Conservation (phyloP, 2,113 vertebrate species). For the Lucifuga dentata region DNA sequence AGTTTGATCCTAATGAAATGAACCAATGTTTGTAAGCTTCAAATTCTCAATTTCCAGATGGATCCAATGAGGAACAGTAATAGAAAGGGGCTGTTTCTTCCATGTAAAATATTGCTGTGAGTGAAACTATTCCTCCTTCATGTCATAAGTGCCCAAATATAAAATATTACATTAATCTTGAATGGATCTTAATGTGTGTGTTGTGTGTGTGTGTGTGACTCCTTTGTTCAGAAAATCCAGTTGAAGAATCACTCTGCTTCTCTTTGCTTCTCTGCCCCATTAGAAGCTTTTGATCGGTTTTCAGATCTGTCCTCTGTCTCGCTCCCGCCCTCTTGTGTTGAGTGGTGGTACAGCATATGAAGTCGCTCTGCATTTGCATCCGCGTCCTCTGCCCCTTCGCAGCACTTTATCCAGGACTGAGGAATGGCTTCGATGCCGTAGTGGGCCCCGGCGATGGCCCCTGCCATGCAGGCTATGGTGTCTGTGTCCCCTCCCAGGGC, state of each 20-base stretch:
- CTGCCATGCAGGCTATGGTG: constrained; percentile 99
- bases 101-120: no score
- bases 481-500: constrained; percentile 98
- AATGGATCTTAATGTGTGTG: background rate
- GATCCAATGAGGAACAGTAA: background rate
- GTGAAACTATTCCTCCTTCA: no score
- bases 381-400: constrained; percentile 91
- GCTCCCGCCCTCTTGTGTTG: constrained; percentile 42
- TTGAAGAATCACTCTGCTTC: constrained; percentile 37
- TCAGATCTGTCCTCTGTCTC: constrained; percentile 32
- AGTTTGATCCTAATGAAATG: no score
- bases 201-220: constrained; percentile 21
- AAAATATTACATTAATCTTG: no score
- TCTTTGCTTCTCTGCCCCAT: constrained; percentile 60
- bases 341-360: constrained; percentile 84
- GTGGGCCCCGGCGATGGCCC: constrained; percentile 96
- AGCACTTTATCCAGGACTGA: constrained; percentile 89
- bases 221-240: constrained; percentile 22
- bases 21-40: background rate
- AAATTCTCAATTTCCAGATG: background rate
- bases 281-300: constrained; percentile 33
- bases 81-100: background rate
- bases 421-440: constrained; percentile 91
- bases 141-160: no score
- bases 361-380: constrained; percentile 86